Conservation (phyloP, 2,888 invertebrate species). For the Thumatha senex region DNA sequence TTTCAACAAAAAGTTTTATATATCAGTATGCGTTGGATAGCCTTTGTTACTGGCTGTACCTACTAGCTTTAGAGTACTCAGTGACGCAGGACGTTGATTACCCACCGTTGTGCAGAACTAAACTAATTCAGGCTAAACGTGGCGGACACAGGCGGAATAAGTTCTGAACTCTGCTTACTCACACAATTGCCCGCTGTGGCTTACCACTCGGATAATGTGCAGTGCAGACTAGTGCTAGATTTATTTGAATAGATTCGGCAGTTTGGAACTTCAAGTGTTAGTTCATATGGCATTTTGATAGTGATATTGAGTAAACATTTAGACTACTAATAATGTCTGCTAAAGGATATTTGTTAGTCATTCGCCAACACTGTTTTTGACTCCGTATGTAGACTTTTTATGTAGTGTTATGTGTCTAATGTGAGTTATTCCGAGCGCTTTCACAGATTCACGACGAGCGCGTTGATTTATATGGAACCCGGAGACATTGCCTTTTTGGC, state of each 20-base stretch:
- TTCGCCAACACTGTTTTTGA: no score
- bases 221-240: slow-evolving; percentile 11
- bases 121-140: slow-evolving; percentile 63
- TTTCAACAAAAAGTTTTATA: not conserved
- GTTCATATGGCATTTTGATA: no score
- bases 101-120: slow-evolving; percentile 56
- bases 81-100: slow-evolving; percentile 53
- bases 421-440: no score
- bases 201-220: slow-evolving; percentile 23
- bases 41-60: not conserved
- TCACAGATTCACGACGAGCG: no score
- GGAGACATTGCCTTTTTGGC: no score
- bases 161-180: slow-evolving; percentile 43
- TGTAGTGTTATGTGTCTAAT: no score
- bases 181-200: slow-evolving; percentile 51
- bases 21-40: slow-evolving; percentile 1
- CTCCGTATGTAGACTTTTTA: no score
- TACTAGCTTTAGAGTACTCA: slow-evolving; percentile 11
- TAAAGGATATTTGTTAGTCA: no score
- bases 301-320: no score
- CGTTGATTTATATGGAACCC: no score
- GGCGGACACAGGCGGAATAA: slow-evolving; percentile 48
- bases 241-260: slow-evolving; percentile 5
- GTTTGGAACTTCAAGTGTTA: not conserved
- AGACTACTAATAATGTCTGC: no score